phyloP scores from a whole-genome alignment of 2,113 vertebrate genomes.

The Oreotrochilus melanogaster region DNA sequence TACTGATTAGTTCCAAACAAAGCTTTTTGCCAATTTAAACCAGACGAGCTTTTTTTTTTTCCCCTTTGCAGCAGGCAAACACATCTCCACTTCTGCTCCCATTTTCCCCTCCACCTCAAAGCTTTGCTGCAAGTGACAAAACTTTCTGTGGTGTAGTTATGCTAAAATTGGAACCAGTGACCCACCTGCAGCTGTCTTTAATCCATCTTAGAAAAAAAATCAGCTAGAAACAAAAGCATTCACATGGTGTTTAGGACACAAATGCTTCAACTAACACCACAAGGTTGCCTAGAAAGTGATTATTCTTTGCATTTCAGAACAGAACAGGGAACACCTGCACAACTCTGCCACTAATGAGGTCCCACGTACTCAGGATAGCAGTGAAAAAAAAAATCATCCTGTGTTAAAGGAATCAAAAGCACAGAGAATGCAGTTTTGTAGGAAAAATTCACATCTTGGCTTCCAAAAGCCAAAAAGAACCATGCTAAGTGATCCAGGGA shows the following conservation, averaged over 20 bases:
- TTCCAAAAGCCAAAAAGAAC: background rate
- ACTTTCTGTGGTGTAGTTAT: background rate
- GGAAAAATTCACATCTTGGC: background rate
- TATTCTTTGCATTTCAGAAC: background rate
- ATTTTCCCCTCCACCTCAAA: background rate
- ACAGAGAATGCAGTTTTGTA: background rate
- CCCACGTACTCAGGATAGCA: background rate
- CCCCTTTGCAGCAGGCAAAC: background rate
- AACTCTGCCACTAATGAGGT: background rate
- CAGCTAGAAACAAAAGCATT: background rate
- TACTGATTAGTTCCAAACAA: background rate
- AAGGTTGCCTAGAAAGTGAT: background rate
- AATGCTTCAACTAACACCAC: background rate
- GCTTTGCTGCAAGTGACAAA: background rate
- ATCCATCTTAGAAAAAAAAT: background rate
- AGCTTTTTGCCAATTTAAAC: background rate
- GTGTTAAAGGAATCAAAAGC: background rate
- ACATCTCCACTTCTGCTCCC: fast-evolving
- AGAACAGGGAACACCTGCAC: background rate
- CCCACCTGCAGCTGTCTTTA: background rate
- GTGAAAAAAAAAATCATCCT: background rate
- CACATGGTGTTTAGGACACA: background rate
- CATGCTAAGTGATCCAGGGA: background rate
- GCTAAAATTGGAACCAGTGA: background rate
- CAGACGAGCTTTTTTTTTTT: background rate